Percentiles rank a stretch among this genome's conserved stretches.
phyloP scores from a whole-genome alignment of 2,888 invertebrate genomes.

The Patella caerulea region DNA sequence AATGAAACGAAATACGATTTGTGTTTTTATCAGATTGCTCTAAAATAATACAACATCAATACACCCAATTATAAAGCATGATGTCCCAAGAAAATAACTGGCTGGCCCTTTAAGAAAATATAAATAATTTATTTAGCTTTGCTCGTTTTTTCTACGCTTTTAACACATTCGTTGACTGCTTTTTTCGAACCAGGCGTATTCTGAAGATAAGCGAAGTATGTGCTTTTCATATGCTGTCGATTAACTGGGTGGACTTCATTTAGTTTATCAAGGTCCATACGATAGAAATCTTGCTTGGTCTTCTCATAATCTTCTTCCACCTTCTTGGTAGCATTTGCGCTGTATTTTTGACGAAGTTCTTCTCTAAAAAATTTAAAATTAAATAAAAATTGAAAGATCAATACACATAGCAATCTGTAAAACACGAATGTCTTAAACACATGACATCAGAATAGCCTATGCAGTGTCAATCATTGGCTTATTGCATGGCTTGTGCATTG shows the following conservation, averaged over 20 bases:
- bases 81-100: no score
- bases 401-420: no score
- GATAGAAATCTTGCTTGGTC: constrained; percentile 68
- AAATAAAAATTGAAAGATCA: no score
- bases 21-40: no score
- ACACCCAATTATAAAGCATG: no score
- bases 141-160: constrained; percentile 36
- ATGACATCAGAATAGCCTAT: no score
- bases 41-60: no score
- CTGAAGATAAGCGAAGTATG: constrained; percentile 70
- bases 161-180: constrained; percentile 66
- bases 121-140: constrained; percentile 32
- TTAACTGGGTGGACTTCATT: constrained; percentile 62
- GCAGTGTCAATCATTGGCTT: no score
- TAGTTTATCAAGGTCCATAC: constrained; percentile 68
- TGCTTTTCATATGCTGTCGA: constrained; percentile 60
- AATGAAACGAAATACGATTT: no score
- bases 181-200: constrained; percentile 69
- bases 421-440: no score
- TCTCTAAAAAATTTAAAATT: constrained; percentile 42
- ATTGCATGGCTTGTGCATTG: no score
- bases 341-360: constrained; percentile 61
- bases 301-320: constrained; percentile 63
- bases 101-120: no score
- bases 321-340: constrained; percentile 54